Percentiles rank a stretch among this genome's conserved stretches.
phyloP scores from a whole-genome alignment of 37 sponge, comb jelly and placozoan genomes.

The Mnemiopsis leidyi region DNA sequence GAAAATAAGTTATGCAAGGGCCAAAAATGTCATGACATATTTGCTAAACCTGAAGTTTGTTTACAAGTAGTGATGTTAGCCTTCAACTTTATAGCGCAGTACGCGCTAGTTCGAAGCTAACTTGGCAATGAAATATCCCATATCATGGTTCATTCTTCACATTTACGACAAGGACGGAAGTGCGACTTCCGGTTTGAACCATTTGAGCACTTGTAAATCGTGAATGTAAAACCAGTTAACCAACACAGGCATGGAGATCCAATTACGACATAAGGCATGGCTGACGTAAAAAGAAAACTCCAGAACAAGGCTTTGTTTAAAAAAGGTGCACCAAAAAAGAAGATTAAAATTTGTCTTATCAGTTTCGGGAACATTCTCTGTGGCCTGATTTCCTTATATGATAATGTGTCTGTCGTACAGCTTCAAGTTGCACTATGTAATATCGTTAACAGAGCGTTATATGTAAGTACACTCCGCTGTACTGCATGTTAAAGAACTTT shows the following conservation, averaged over 20 bases:
- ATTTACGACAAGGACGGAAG: neutral
- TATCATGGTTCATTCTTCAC: neutral
- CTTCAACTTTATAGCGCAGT: neutral
- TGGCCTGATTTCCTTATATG: neutral
- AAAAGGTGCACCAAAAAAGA: too few relatives aligned
- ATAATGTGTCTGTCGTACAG: neutral
- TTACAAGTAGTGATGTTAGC: neutral
- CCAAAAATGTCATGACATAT: too few relatives aligned
- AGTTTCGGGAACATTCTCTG: neutral
- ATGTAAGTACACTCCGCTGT: too few relatives aligned
- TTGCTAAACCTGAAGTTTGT: too few relatives aligned
- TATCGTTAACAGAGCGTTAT: too few relatives aligned
- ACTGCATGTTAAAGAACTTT: neutral
- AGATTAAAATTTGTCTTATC: neutral
- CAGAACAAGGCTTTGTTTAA: too few relatives aligned
- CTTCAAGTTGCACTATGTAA: neutral
- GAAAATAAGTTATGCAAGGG: too few relatives aligned
- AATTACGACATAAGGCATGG: neutral
- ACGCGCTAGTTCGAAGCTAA: neutral
- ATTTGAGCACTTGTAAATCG: neutral
- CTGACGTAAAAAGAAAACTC: neutral
- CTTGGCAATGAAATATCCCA: neutral
- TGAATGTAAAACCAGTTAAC: neutral
- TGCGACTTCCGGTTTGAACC: neutral
- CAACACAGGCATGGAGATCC: neutral